Evolutionary conservation across 2,888 invertebrate species (phyloP).

Genomic region (Drosophila kuntzei): DNA sequence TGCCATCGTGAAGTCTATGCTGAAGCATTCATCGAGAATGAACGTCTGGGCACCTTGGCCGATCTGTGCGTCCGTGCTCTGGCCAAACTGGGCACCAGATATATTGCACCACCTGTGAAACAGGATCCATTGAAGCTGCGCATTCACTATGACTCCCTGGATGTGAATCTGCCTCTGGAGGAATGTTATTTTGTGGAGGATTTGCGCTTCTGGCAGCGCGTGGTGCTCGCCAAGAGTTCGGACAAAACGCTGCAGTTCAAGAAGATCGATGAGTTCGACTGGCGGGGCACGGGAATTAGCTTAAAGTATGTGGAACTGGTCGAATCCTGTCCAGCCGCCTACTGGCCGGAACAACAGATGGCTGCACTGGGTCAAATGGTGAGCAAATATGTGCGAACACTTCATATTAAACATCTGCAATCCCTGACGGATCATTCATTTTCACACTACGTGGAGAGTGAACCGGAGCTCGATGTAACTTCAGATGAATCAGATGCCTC

Average conservation of each 20-base stretch:
- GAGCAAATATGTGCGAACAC: constrained; percentile 58
- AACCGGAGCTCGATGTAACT: constrained; percentile 53
- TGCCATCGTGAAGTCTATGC: constrained; percentile 65
- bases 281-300: constrained; percentile 74
- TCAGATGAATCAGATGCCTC: constrained; percentile 46
- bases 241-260: constrained; percentile 62
- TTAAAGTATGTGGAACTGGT: constrained; percentile 79
- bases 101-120: constrained; percentile 40
- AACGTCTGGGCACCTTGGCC: constrained; percentile 63
- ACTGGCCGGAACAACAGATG: constrained; percentile 77
- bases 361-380: constrained; percentile 55
- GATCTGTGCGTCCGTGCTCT: constrained; percentile 72
- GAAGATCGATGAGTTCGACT: constrained; percentile 57
- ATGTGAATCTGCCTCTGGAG: constrained; percentile 70
- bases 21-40: constrained; percentile 71
- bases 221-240: constrained; percentile 70
- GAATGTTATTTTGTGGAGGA: constrained; percentile 76
- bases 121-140: constrained; percentile 62
- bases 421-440: constrained; percentile 69
- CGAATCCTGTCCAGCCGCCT: constrained; percentile 73
- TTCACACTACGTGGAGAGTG: constrained; percentile 45
- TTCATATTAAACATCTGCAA: constrained; percentile 77
- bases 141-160: constrained; percentile 73
- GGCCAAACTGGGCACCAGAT: constrained; percentile 54
- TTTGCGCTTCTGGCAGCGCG: constrained; percentile 77